Conservation (phyloP, 2,797 vertebrate genomes). For the Microcaecilia unicolor region DNA sequence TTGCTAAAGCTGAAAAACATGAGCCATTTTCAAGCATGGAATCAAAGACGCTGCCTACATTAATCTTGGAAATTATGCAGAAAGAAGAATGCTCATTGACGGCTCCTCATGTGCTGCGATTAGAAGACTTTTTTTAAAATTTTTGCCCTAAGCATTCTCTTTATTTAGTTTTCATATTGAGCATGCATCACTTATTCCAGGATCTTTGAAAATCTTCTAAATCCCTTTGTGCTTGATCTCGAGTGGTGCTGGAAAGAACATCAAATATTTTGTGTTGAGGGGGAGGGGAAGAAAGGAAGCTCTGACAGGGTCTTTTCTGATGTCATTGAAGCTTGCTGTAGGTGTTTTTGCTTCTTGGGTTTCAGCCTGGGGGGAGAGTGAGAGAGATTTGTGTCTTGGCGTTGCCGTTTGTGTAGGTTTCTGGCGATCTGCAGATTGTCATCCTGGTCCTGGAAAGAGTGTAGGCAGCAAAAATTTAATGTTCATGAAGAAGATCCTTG, state of each 20-base stretch:
- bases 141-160: too few species aligned
- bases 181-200: not conserved
- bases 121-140: not conserved
- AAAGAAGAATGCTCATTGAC: slow-evolving; percentile 16
- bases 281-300: not conserved
- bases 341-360: too few species aligned
- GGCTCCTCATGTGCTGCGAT: slow-evolving; percentile 20
- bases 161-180: not conserved
- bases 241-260: too few species aligned
- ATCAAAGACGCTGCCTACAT: slow-evolving; percentile 6
- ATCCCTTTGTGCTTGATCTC: too few species aligned
- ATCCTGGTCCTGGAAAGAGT: too few species aligned
- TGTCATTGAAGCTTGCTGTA: not conserved
- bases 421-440: too few species aligned
- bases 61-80: slow-evolving; percentile 27
- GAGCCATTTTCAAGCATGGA: slow-evolving; percentile 22
- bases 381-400: too few species aligned
- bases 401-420: too few species aligned
- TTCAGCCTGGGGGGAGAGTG: too few species aligned
- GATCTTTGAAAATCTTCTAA: not conserved
- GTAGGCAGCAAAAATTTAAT: too few species aligned
- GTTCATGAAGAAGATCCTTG: too few species aligned
- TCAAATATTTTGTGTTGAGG: too few species aligned
- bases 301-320: not conserved
- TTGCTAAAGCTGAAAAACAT: slow-evolving; percentile 19